phyloP scores from a whole-genome alignment of 2,113 vertebrate species.

The Globicephala melas region DNA sequence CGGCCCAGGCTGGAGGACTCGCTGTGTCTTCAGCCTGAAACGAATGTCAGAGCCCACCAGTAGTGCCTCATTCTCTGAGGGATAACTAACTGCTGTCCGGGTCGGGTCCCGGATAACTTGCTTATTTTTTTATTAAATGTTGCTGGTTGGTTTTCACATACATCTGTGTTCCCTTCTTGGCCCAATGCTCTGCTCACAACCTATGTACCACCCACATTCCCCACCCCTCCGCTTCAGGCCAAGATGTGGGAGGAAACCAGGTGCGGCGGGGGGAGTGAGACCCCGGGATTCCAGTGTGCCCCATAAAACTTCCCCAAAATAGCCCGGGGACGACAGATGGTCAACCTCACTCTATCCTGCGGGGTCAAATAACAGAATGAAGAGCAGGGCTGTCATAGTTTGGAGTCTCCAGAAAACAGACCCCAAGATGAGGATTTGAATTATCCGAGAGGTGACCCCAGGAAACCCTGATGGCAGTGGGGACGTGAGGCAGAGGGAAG shows the following conservation, averaged over 20 bases:
- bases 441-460: neutral
- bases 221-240: accelerated
- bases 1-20: neutral
- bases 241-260: neutral
- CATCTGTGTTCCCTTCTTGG: neutral
- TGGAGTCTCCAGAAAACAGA: neutral
- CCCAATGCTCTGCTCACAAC: accelerated
- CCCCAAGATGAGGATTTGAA: neutral
- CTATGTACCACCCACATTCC: accelerated
- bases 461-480: neutral
- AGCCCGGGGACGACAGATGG: neutral
- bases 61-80: neutral
- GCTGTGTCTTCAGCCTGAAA: neutral
- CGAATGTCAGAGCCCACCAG: neutral
- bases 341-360: accelerated
- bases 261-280: neutral
- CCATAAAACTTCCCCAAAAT: neutral
- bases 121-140: constrained; percentile 68
- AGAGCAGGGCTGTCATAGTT: neutral
- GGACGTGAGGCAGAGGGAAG: accelerated
- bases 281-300: neutral
- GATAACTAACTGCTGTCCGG: neutral
- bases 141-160: constrained; percentile 44
- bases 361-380: neutral
- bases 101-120: neutral